These are phyloP conservation scores for Drosophila insularis DNA, from an alignment of 1,140 invertebrate species.

Conservation along the genomic window DNA sequence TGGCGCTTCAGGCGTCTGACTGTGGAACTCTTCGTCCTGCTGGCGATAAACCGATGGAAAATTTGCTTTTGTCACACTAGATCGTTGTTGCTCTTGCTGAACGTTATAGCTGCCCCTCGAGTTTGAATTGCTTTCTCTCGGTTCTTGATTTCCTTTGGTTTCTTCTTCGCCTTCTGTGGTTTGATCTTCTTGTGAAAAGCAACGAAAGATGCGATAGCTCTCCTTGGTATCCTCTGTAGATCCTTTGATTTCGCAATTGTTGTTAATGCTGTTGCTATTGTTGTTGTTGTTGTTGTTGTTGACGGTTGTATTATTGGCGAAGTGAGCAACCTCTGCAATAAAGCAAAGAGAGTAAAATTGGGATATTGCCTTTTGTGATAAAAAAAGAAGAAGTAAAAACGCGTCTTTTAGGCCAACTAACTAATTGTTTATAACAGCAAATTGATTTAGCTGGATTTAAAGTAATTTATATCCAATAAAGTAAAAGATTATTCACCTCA, in stretches of 20 bases:
- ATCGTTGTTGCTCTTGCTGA: slow-evolving; percentile 41
- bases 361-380: slow-evolving; percentile 49
- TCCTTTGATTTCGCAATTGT: slow-evolving; percentile 35
- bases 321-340: slow-evolving; percentile 81
- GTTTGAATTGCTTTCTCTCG: slow-evolving; percentile 23
- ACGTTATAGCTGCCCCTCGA: slow-evolving; percentile 59
- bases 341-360: slow-evolving; percentile 64
- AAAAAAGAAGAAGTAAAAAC: slow-evolving; percentile 13
- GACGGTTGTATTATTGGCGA: slow-evolving; percentile 65
- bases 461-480: no score
- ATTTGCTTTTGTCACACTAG: slow-evolving; percentile 18
- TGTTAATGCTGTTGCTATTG: slow-evolving; percentile 33
- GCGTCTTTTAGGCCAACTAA: neutral
- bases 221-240: slow-evolving; percentile 30
- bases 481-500: no score
- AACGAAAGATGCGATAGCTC: slow-evolving; percentile 44
- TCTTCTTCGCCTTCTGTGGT: slow-evolving; percentile 11
- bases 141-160: slow-evolving; percentile 13
- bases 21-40: slow-evolving; percentile 52
- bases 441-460: neutral
- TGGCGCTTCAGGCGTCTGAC: slow-evolving; percentile 8
- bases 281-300: slow-evolving; percentile 37
- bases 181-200: slow-evolving; percentile 51
- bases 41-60: slow-evolving; percentile 46
- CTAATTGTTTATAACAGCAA: neutral